phyloP scores from a whole-genome alignment of 2,113 vertebrate species.

The Oryzias javanicus region DNA sequence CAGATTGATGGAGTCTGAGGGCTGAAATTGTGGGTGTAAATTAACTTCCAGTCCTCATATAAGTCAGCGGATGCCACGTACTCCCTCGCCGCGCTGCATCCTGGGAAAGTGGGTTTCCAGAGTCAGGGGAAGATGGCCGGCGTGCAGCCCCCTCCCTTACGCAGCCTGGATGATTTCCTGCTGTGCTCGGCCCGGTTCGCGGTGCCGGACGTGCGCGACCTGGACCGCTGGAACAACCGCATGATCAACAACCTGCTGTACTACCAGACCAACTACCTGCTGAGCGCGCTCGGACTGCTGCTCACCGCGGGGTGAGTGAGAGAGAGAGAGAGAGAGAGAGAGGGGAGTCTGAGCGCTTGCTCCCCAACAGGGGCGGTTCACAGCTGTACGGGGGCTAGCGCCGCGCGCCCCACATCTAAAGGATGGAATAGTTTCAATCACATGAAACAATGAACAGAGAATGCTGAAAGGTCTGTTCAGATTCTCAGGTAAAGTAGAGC shows the following conservation, averaged over 20 bases:
- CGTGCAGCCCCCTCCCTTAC: conserved; percentile 65
- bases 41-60: too few species aligned
- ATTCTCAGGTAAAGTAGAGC: too few species aligned
- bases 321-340: too few species aligned
- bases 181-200: conserved; percentile 57
- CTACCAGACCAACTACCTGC: conserved; percentile 68
- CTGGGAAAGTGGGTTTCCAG: conserved; percentile 24
- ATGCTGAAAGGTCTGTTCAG: too few species aligned
- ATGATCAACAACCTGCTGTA: conserved; percentile 70
- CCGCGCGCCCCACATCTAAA: too few species aligned
- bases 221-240: conserved; percentile 68
- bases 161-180: conserved; percentile 61
- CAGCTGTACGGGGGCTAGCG: too few species aligned
- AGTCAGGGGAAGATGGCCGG: conserved; percentile 48
- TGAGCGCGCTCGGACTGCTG: conserved; percentile 35
- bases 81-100: conserved; percentile 15
- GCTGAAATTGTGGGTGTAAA: too few species aligned
- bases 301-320: conserved; percentile 57
- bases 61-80: too few species aligned
- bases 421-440: too few species aligned
- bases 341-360: conserved; percentile 21
- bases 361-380: too few species aligned
- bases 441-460: too few species aligned
- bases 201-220: conserved; percentile 50
- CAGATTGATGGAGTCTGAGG: too few species aligned